Conservation (phyloP, 2,888 invertebrate genomes). For the Drosophila recens region DNA sequence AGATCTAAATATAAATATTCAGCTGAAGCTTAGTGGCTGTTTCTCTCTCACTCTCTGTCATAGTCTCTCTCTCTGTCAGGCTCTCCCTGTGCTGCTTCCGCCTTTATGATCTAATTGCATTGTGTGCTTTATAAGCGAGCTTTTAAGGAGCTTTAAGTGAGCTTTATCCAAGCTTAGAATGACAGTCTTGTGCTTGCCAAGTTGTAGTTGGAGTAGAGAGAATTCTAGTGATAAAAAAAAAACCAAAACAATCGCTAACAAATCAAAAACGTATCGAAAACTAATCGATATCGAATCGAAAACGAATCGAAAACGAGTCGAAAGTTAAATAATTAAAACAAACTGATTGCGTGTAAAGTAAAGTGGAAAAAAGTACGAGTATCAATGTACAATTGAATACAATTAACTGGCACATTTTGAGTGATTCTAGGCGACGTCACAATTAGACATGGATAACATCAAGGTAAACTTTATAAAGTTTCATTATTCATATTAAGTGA, state of each 20-base stretch:
- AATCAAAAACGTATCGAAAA: slow-evolving; percentile 2
- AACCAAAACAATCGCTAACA: slow-evolving; percentile 5
- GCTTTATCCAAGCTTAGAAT: slow-evolving; percentile 18
- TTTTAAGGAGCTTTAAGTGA: slow-evolving; percentile 22
- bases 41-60: slow-evolving; percentile 10
- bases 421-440: slow-evolving; percentile 67
- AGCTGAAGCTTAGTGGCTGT: slow-evolving; percentile 52
- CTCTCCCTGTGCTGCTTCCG: slow-evolving; percentile 18
- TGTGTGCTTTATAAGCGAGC: slow-evolving; percentile 35
- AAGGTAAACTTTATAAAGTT: slow-evolving; percentile 56
- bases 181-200: slow-evolving; percentile 35
- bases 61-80: slow-evolving; percentile 1
- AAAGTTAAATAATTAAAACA: not conserved
- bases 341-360: slow-evolving; percentile 2
- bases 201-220: slow-evolving; percentile 53
- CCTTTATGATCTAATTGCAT: slow-evolving; percentile 6
- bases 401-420: slow-evolving; percentile 43
- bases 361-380: slow-evolving; percentile 9
- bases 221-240: slow-evolving; percentile 31
- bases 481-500: not conserved
- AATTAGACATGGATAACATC: slow-evolving; percentile 65
- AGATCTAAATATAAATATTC: slow-evolving; percentile 31
- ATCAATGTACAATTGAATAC: slow-evolving; percentile 19
- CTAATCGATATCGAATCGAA: not conserved
- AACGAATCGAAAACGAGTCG: not conserved